phyloP scores from a whole-genome alignment of 2,888 invertebrate genomes.

The Entomobrya multifasciata region DNA sequence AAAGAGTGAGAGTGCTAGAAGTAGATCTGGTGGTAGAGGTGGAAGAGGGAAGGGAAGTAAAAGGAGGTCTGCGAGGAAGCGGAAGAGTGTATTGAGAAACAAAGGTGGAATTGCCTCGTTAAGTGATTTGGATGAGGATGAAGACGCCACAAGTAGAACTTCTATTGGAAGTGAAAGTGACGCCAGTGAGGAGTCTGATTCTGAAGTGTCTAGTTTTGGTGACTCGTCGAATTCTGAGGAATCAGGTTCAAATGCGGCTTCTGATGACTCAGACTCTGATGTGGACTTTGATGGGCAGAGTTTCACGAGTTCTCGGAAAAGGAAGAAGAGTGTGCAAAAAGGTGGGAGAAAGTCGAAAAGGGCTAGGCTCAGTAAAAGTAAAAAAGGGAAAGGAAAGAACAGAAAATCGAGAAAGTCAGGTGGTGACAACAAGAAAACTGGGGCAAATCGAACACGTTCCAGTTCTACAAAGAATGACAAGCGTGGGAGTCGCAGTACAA shows the following conservation, averaged over 20 bases:
- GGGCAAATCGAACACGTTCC: constrained; percentile 60
- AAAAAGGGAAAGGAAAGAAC: constrained; percentile 42
- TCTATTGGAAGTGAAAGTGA: constrained; percentile 76
- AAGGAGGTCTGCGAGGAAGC: constrained; percentile 61
- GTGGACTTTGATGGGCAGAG: constrained; percentile 65
- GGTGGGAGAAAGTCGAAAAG: constrained; percentile 61
- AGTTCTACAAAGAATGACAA: constrained; percentile 64
- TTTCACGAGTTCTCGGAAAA: constrained; percentile 60
- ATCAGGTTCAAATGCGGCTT: constrained; percentile 59
- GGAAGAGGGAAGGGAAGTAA: constrained; percentile 24
- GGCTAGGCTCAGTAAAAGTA: constrained; percentile 54
- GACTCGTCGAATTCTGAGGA: constrained; percentile 67
- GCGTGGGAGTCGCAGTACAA: constrained; percentile 58
- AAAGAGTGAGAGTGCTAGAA: constrained; percentile 38
- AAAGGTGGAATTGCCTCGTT: constrained; percentile 48
- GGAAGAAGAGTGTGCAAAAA: constrained; percentile 52
- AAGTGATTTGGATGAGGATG: constrained; percentile 76
- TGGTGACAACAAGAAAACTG: constrained; percentile 80
- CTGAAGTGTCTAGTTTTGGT: constrained; percentile 68
- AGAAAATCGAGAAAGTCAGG: constrained; percentile 58
- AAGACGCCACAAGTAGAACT: constrained; percentile 75
- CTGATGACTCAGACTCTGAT: constrained; percentile 67
- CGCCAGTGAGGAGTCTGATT: constrained; percentile 73
- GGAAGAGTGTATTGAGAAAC: constrained; percentile 64
- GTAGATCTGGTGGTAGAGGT: constrained; percentile 27